Conservation (phyloP, 2,797 vertebrate genomes). For the Amblyraja radiata region DNA sequence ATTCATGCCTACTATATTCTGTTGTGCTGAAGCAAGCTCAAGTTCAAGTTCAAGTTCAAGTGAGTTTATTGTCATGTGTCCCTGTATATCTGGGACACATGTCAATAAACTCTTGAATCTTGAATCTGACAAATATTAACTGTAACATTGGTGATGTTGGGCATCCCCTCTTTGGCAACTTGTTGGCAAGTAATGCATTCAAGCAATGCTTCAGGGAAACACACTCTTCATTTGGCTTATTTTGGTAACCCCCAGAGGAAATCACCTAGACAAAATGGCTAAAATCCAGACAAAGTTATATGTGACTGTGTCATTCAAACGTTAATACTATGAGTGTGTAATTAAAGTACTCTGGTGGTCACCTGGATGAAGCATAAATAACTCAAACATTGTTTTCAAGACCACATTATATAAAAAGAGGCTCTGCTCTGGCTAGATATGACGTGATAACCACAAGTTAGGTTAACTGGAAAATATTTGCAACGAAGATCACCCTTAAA, state of each 20-base stretch:
- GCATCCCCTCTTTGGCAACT: too few relatives aligned
- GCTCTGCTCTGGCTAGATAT: neutral
- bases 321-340: neutral
- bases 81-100: too few relatives aligned
- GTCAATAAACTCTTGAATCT: too few relatives aligned
- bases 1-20: too few relatives aligned
- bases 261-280: too few relatives aligned
- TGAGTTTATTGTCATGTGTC: too few relatives aligned
- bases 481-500: neutral
- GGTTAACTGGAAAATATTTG: neutral
- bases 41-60: too few relatives aligned
- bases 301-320: neutral
- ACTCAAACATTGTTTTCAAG: neutral
- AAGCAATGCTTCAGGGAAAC: too few relatives aligned
- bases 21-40: too few relatives aligned
- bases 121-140: too few relatives aligned
- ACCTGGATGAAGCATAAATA: neutral
- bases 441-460: slow-evolving; percentile 12
- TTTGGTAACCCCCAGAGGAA: neutral
- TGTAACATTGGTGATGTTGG: too few relatives aligned
- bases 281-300: neutral
- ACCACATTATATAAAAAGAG: slow-evolving; percentile 2
- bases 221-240: neutral
- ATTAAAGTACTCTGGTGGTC: neutral
- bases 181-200: too few relatives aligned